A percentile compares a stretch with the other conserved stretches of the same genome.
These are phyloP conservation scores for Crotalus viridis DNA, from an alignment of 2,113 vertebrate species.

Conservation along the genomic window DNA sequence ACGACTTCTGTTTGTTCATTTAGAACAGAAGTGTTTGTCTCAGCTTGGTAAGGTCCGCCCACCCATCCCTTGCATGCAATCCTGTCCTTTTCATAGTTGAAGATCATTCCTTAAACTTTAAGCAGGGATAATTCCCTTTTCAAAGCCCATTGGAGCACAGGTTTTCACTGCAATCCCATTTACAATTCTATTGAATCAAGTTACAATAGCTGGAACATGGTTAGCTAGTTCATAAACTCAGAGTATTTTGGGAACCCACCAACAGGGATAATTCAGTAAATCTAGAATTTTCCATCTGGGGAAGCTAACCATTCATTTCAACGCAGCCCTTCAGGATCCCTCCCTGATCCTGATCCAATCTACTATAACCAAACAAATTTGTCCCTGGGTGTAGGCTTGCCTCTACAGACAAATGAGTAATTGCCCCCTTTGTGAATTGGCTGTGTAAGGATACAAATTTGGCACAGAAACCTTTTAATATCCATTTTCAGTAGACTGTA, in stretches of 20 bases:
- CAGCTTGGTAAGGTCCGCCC: background rate
- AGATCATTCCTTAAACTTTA: background rate
- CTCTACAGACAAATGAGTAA: background rate
- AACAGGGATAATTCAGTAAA: background rate
- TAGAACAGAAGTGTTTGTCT: background rate
- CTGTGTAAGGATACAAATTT: background rate
- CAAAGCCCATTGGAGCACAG: background rate
- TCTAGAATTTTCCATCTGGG: background rate
- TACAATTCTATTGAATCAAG: background rate
- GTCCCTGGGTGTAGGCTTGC: background rate
- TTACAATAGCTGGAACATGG: background rate
- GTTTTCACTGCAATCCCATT: background rate
- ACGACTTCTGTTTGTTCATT: background rate
- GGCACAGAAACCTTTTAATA: background rate
- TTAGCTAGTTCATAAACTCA: background rate
- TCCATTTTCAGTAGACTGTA: background rate
- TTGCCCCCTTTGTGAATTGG: background rate
- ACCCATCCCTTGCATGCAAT: background rate
- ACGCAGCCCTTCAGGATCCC: background rate
- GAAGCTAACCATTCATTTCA: background rate
- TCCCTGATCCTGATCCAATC: background rate
- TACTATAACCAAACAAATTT: background rate
- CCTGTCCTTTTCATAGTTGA: background rate
- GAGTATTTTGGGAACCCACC: background rate
- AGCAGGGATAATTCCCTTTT: background rate